These are phyloP conservation scores for Thyatira batis DNA, from an alignment of 2,888 invertebrate genomes.

Conservation along the genomic window DNA sequence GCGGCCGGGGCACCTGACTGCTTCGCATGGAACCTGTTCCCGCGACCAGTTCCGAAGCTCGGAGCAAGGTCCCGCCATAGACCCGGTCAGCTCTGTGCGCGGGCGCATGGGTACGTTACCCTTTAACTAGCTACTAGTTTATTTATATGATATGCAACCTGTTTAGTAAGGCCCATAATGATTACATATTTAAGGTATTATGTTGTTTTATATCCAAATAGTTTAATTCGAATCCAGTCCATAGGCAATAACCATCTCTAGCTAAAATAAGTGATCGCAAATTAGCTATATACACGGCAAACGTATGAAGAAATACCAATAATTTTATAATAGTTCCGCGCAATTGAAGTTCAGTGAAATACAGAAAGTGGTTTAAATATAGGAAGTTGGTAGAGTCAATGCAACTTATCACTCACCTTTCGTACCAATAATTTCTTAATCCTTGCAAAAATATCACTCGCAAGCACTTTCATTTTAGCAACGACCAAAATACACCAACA, in stretches of 20 bases:
- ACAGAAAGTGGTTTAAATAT: no score
- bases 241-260: no score
- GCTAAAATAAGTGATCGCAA: no score
- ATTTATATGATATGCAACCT: constrained; percentile 32
- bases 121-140: constrained; percentile 45
- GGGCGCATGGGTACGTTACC: constrained; percentile 43
- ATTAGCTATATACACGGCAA: no score
- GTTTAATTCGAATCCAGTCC: no score
- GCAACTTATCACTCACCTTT: not conserved
- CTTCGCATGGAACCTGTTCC: constrained; percentile 43
- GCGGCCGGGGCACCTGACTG: constrained; percentile 46
- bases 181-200: not conserved
- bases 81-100: constrained; percentile 35
- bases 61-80: constrained; percentile 72
- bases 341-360: no score
- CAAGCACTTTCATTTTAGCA: not conserved
- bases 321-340: no score
- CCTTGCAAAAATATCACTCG: not conserved
- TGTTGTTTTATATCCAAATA: not conserved
- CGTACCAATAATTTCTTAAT: not conserved
- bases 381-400: not conserved
- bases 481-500: not conserved
- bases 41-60: constrained; percentile 58
- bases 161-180: not conserved
- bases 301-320: no score